Percentiles rank a stretch among this genome's conserved stretches.
These are phyloP conservation scores for Callipepla squamata DNA, from an alignment of 2,113 vertebrate species.

Conservation along the genomic window DNA sequence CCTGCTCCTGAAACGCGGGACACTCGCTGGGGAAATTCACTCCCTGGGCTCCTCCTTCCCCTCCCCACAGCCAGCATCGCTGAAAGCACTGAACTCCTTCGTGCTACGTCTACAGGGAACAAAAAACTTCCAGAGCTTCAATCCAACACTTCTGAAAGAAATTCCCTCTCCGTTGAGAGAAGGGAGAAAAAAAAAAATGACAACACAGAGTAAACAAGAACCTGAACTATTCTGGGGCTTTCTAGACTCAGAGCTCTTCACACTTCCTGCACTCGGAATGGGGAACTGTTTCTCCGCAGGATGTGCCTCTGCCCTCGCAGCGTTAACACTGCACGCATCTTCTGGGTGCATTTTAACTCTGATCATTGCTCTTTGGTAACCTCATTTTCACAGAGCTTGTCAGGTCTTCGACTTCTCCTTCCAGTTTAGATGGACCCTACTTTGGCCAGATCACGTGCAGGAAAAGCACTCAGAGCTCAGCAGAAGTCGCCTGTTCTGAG, in stretches of 20 bases:
- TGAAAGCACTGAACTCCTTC: background rate
- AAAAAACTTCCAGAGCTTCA: background rate
- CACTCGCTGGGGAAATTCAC: background rate
- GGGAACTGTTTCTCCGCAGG: background rate
- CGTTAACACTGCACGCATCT: background rate
- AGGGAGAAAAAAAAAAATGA: background rate
- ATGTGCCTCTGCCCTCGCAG: background rate
- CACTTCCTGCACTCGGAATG: slow-evolving; percentile 1
- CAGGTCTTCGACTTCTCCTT: background rate
- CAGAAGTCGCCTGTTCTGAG: background rate
- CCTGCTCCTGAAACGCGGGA: background rate
- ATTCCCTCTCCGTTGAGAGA: background rate
- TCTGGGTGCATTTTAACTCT: background rate
- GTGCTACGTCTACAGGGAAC: background rate
- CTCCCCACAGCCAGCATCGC: background rate
- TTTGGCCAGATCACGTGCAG: background rate
- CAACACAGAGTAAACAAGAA: background rate
- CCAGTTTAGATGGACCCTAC: background rate
- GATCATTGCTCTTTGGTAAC: background rate
- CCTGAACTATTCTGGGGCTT: background rate
- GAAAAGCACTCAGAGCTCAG: background rate
- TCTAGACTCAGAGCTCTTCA: background rate
- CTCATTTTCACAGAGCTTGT: background rate
- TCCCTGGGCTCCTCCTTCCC: background rate
- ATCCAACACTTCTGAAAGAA: background rate